Percentiles rank a stretch among this genome's conserved stretches.
phyloP scores from a whole-genome alignment of 2,888 invertebrate species.

The Lacanobia wlatinum region DNA sequence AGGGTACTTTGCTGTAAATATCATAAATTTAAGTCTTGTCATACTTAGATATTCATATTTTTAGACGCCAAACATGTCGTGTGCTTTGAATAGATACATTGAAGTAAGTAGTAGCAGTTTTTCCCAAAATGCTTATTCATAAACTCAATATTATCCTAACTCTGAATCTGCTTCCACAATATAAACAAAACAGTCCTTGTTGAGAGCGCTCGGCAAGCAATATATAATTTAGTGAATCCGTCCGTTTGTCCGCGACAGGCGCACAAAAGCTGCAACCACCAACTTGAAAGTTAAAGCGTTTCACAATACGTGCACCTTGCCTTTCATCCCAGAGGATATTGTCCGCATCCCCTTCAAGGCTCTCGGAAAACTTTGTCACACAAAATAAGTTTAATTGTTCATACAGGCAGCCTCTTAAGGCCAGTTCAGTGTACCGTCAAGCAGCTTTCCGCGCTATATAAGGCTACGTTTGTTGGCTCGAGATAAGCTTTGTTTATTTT shows the following conservation, averaged over 20 bases:
- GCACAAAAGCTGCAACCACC: conserved; percentile 64
- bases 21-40: too few species aligned
- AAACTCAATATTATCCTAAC: not conserved
- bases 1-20: too few species aligned
- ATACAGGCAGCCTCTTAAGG: conserved; percentile 65
- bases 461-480: conserved; percentile 79
- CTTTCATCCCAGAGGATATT: conserved; percentile 68
- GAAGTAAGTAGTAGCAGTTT: not conserved
- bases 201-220: conserved; percentile 17
- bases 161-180: conserved; percentile 12
- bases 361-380: conserved; percentile 68
- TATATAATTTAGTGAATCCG: conserved; percentile 57
- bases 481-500: conserved; percentile 87
- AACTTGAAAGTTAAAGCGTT: conserved; percentile 50
- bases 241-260: conserved; percentile 40
- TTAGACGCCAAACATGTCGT: not conserved
- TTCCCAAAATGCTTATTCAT: not conserved
- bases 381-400: conserved; percentile 76
- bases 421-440: conserved; percentile 72
- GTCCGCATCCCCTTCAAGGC: conserved; percentile 67
- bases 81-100: not conserved
- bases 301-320: conserved; percentile 70
- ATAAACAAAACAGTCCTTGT: conserved; percentile 35
- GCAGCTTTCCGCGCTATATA: conserved; percentile 81
- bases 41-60: not conserved